Conservation (phyloP, 1,140 invertebrate species). For the Lepidotrigona ventralis region DNA sequence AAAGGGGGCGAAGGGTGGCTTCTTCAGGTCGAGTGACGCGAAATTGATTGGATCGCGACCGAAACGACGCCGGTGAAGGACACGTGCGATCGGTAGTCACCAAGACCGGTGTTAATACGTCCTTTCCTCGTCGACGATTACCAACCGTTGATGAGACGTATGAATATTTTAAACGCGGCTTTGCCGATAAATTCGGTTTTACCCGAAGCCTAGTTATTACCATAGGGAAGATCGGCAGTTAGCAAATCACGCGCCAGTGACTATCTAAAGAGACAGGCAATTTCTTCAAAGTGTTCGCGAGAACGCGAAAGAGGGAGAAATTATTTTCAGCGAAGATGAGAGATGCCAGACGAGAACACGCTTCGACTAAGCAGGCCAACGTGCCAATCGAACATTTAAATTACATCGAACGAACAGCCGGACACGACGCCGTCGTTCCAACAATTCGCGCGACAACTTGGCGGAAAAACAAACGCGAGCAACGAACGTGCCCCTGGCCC, state of each 20-base stretch:
- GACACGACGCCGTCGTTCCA: neutral
- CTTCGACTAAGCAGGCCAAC: neutral
- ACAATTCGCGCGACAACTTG: neutral
- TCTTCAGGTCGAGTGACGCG: slow-evolving; percentile 21
- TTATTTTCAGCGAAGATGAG: no score
- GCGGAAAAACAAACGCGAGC: slow-evolving; percentile 7
- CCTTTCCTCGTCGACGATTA: neutral
- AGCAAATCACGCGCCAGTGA: neutral
- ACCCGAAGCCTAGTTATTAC: neutral
- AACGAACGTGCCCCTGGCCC: no score
- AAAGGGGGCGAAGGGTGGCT: neutral
- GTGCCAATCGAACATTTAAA: neutral
- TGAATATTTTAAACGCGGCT: neutral
- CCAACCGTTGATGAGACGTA: neutral
- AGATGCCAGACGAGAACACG: neutral
- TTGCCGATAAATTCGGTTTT: neutral
- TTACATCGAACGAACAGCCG: neutral
- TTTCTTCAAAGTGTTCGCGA: neutral
- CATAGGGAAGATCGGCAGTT: neutral
- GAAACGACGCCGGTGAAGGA: neutral
- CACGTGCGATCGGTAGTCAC: neutral
- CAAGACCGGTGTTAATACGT: neutral
- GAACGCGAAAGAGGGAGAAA: no score
- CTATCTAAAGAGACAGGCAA: neutral
- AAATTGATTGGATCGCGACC: slow-evolving; percentile 33